Conservation (phyloP, 1,140 invertebrate species). For the Neodiprion fabricii region DNA sequence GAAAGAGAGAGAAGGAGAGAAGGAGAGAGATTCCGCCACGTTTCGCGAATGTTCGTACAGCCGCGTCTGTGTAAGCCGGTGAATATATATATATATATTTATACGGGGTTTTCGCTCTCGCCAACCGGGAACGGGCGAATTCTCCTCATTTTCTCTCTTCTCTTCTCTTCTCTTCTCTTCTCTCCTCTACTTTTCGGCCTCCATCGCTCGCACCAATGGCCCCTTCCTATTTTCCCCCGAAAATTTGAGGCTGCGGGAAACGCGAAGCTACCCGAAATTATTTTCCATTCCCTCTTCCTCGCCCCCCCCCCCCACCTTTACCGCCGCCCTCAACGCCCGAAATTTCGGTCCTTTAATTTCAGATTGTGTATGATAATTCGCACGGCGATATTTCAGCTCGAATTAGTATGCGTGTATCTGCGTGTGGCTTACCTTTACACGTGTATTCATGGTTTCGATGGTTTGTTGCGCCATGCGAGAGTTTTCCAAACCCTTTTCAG, state of each 20-base stretch:
- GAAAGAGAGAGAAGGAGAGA: too few species aligned
- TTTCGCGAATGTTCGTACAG: too few species aligned
- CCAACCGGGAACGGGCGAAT: neutral
- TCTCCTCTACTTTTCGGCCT: neutral
- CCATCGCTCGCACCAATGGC: neutral
- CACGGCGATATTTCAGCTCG: constrained; percentile 49
- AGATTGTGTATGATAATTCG: constrained; percentile 55
- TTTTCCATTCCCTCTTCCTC: constrained; percentile 39
- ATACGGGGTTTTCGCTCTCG: neutral
- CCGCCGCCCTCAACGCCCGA: constrained; percentile 25
- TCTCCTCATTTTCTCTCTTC: too few species aligned
- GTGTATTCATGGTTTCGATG: too few species aligned
- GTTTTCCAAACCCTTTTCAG: too few species aligned
- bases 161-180: neutral
- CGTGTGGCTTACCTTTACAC: too few species aligned
- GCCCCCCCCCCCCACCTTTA: constrained; percentile 28
- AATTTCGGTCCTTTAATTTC: constrained; percentile 57
- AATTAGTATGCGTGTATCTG: constrained; percentile 14
- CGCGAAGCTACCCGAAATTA: constrained; percentile 39
- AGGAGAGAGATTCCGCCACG: too few species aligned
- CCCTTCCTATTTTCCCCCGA: neutral
- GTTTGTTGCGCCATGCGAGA: too few species aligned
- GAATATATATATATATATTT: neutral
- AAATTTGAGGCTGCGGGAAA: neutral
- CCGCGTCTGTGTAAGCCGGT: neutral